Evolutionary conservation across 1,140 invertebrate species (phyloP), one percentile per base, ranked within the genome.

Genomic region (Magallana gigas): DNA sequence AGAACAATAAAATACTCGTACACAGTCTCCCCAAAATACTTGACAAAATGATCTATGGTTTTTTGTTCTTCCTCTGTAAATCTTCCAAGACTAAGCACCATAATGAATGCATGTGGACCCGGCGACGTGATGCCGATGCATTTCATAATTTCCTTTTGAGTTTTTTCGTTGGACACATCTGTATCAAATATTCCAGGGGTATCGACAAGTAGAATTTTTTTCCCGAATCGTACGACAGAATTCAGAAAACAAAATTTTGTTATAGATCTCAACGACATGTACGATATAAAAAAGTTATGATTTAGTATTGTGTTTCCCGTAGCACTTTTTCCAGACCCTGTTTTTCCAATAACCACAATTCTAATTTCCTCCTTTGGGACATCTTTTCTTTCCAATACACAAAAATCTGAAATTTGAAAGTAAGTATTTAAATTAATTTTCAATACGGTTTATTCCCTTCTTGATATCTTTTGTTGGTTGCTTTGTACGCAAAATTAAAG

Each of bases 261-360:
- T 71, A 87, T 76, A 8, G 86, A 85, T 6, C 14, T 29, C 0
- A 16, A 14, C 11, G 62, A 57, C 5, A 36, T 1, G 12, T 16
- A 48, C 8, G 62, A 83, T 1, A 5, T 16, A 85, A 89, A 89
- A 18, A 7, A 12, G 1, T 87, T 29, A 14, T 48, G 18, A 7
- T 84, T 86, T n/a, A 87, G 36, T n/a, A 89, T 85, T 8, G 84
- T 87, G 57, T 89, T 89, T 56, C 86, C 88, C 1, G 88, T 83
- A 6, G 88, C 64, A 60, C 88, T 89, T 76, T 89, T 89, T 5
- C n/a, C n/a, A n/a, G n/a, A n/a, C n/a, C n/a, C n/a, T n/a, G n/a
- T n/a, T n/a, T n/a, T n/a, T n/a, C n/a, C 88, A n/a, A n/a, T n/a
- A n/a, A n/a, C n/a, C n/a, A n/a, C 88, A 58, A 57, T 14, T 48